These are phyloP conservation scores for Thamnophis elegans DNA, from an alignment of 2,797 vertebrate genomes.

Conservation along the genomic window DNA sequence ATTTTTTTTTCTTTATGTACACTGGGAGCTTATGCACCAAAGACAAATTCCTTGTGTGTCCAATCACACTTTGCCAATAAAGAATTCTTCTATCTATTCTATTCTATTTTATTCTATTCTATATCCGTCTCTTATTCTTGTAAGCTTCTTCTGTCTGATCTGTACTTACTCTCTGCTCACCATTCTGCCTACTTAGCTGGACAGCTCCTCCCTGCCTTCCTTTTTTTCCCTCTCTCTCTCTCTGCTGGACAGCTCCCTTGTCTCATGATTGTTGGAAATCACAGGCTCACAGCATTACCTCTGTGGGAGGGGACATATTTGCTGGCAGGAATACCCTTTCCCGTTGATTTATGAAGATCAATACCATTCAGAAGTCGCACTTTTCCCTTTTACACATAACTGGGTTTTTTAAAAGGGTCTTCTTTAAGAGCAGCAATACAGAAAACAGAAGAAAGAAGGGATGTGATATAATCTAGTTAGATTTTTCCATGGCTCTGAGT, in stretches of 20 bases:
- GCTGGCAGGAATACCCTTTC: neutral
- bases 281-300: neutral
- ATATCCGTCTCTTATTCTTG: neutral
- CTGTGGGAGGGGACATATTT: neutral
- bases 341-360: neutral
- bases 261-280: neutral
- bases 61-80: too few species aligned
- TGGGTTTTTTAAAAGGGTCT: neutral
- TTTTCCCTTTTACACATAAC: neutral
- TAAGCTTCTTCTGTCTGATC: neutral
- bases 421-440: neutral
- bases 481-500: neutral
- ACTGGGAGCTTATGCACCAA: too few species aligned
- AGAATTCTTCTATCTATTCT: too few species aligned
- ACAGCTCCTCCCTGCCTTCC: neutral
- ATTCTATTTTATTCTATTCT: too few species aligned
- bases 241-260: constrained; percentile 8
- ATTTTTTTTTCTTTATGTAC: too few species aligned
- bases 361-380: neutral
- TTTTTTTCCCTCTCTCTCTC: too few species aligned
- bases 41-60: too few species aligned
- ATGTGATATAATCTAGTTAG: neutral
- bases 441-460: neutral
- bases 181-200: neutral
- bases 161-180: neutral